A percentile compares a stretch with the other conserved stretches of the same genome.
Evolutionary conservation across 2,888 invertebrate genomes (phyloP).

Genomic region (Drosophila vallismaia): DNA sequence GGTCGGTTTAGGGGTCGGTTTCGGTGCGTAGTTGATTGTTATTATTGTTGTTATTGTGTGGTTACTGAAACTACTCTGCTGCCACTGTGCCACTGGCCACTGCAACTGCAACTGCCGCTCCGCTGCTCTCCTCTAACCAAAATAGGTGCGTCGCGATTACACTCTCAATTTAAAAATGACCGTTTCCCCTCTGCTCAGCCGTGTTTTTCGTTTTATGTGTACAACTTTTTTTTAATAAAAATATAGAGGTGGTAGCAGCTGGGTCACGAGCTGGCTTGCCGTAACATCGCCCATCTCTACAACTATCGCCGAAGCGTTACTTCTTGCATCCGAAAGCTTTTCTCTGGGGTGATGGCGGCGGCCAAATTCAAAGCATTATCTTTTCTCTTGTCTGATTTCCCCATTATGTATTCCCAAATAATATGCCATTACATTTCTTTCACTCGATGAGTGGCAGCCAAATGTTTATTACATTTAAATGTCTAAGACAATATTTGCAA

Average conservation of each 20-base stretch:
- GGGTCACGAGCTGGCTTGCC: slow-evolving; percentile 1
- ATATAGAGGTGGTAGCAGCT: slow-evolving; percentile 5
- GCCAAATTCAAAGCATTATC: background rate
- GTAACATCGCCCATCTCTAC: slow-evolving; percentile 1
- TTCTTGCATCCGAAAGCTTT: background rate
- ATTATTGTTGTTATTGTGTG: slow-evolving; percentile 37
- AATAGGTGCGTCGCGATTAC: slow-evolving; percentile 55
- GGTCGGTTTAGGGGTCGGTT: slow-evolving; percentile 14
- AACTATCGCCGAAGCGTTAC: background rate
- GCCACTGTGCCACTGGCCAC: background rate
- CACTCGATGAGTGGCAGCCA: background rate
- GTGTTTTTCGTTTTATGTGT: slow-evolving; percentile 64
- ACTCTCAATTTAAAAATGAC: slow-evolving; percentile 71
- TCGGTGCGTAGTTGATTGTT: slow-evolving; percentile 51
- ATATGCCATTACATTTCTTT: background rate
- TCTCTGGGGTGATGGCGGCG: too few relatives aligned
- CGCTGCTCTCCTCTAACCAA: slow-evolving; percentile 34
- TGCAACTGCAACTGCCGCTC: slow-evolving; percentile 13
- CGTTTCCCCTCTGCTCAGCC: slow-evolving; percentile 54
- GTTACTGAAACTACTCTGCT: slow-evolving; percentile 22
- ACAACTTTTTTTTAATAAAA: slow-evolving; percentile 10
- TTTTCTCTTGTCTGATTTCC: too few relatives aligned
- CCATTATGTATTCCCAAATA: background rate
- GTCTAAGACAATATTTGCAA: background rate
- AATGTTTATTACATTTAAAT: background rate